Evolutionary conservation across 2,797 vertebrate species (phyloP), one percentile per base, ranked within the genome.

Genomic region (Falco cherrug): DNA sequence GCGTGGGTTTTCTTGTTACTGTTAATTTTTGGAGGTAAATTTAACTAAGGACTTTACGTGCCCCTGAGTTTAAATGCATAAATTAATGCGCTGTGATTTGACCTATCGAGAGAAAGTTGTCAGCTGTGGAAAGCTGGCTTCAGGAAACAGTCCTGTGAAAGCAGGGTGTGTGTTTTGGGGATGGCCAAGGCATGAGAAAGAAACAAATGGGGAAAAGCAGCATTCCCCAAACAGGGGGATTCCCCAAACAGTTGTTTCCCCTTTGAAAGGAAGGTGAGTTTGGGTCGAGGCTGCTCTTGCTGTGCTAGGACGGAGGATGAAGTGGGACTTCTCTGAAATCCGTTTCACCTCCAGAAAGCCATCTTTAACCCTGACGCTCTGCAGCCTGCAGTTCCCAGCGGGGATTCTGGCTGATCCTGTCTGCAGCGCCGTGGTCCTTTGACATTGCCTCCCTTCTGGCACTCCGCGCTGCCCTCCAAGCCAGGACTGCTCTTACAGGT

Each of bases 401-500:
- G 76, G 50, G 24, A 80, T 73, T 79, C 63, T 64, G 15, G 60
- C 43, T 9, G 7, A 14, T 81, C 13, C 69, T n/a, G 51, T 45
- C 68, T 3, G 60, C 43, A 16, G 33, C 6, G 6, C 45, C 0
- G 0, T 9, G 37, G 61, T 47, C 85, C 56, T 12, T 7, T 7
- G 59, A 15, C 31, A 35, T 22, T 47, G 29, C 20, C 53, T 95
- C 17, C 33, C 69, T 61, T 6, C 51, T 26, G 64, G 93, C 76
- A 15, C n/a, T 24, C 8, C 0, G 26, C 1, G 13, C 84, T 94
- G 82, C 35, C 82, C 87, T 69, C 2, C 8, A 39, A 78, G 80
- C 63, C 87, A 21, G 76, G 76, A 75, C 93, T 79, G 90, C 90
- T 54, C 92, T 25, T 67, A 71, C 87, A 45, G 70, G 45, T 87